Conservation (phyloP, 2,888 invertebrate species). For the Autographa pulchrina region DNA sequence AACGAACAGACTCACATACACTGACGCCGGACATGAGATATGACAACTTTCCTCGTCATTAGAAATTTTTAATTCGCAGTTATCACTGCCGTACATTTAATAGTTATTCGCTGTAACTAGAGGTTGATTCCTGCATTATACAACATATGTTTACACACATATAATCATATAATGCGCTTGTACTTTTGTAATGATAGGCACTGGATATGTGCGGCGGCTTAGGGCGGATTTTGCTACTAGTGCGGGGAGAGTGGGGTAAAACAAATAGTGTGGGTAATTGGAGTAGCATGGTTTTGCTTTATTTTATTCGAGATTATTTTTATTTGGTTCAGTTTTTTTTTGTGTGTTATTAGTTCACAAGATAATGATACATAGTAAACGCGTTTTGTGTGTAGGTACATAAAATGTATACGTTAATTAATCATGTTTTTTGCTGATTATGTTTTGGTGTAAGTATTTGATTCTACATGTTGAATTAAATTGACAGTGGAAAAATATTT, state of each 20-base stretch:
- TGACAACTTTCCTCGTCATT: slow-evolving; percentile 33
- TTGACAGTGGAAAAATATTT: no score
- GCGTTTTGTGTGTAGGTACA: no score
- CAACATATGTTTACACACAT: slow-evolving; percentile 75
- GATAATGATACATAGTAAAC: no score
- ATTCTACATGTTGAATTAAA: no score
- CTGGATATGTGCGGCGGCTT: slow-evolving; percentile 75
- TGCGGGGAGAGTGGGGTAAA: slow-evolving; percentile 64
- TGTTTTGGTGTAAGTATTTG: no score
- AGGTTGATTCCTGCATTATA: slow-evolving; percentile 59
- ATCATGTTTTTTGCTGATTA: no score
- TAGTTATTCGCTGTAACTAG: slow-evolving; percentile 18
- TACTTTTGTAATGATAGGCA: slow-evolving; percentile 83
- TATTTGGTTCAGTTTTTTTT: neutral
- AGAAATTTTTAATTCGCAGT: slow-evolving; percentile 42
- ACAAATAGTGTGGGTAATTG: slow-evolving; percentile 1
- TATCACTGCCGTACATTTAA: slow-evolving; percentile 25
- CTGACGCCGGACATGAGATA: neutral
- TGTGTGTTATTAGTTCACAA: no score
- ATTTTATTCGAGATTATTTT: neutral
- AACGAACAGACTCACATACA: neutral
- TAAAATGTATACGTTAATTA: no score
- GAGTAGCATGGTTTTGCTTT: neutral
- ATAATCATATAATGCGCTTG: slow-evolving; percentile 84
- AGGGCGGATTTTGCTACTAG: slow-evolving; percentile 73